phyloP scores from a whole-genome alignment of 2,888 invertebrate genomes.

The Matsumyia berberina region DNA sequence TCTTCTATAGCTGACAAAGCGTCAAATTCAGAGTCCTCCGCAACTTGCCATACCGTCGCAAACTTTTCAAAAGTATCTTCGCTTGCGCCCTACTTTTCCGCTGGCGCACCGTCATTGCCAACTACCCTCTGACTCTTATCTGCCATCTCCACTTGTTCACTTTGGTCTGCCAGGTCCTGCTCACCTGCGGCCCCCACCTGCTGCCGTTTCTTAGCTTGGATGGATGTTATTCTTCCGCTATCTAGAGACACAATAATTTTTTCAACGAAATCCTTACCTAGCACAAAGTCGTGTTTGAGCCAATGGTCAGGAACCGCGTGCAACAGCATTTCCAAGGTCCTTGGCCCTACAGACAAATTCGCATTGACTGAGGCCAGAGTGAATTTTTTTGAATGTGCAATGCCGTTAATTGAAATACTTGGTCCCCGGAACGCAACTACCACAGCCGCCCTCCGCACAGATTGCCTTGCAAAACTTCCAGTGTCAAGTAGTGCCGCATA shows the following conservation, averaged over 20 bases:
- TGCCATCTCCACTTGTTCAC: not conserved
- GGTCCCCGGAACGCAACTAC: no score
- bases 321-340: not conserved
- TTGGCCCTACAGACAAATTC: conserved; percentile 3
- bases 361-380: no score
- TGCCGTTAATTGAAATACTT: no score
- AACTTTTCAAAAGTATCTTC: conserved; percentile 6
- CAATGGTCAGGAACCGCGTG: conserved; percentile 5
- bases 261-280: conserved; percentile 3
- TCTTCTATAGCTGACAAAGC: not conserved
- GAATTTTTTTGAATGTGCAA: no score
- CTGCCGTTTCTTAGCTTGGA: conserved; percentile 1
- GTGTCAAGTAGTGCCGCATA: no score
- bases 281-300: no score
- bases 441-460: no score
- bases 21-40: not conserved
- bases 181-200: not conserved
- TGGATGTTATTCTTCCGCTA: not conserved
- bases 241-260: conserved; percentile 5
- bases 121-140: no score
- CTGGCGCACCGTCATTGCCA: not conserved
- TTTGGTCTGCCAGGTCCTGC: not conserved
- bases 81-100: not conserved
- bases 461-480: no score
- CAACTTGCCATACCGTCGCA: no score